A percentile compares a stretch with the other conserved stretches of the same genome.
phyloP scores from a whole-genome alignment of 2,113 vertebrate species.

The Lota lota region DNA sequence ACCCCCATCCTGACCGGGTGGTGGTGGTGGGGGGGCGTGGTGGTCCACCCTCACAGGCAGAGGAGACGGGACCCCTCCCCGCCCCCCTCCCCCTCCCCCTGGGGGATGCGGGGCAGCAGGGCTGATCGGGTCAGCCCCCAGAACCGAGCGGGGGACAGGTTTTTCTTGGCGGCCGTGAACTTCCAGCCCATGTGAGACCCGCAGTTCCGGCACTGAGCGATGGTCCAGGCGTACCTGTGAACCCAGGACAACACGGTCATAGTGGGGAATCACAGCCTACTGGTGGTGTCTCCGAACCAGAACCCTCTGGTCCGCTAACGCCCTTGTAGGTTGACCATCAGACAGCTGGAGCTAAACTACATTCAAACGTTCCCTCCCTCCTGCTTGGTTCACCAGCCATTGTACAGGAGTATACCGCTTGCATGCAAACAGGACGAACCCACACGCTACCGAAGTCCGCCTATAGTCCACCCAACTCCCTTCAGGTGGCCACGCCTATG shows the following conservation, averaged over 20 bases:
- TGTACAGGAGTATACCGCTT: too few relatives aligned
- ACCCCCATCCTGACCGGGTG: conserved; percentile 29
- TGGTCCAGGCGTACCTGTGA: conserved; percentile 91
- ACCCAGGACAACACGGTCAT: background rate
- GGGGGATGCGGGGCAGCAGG: conserved; percentile 89
- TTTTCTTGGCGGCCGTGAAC: conserved; percentile 91
- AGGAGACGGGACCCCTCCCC: conserved; percentile 80
- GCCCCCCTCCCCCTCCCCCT: conserved; percentile 71
- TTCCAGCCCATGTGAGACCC: conserved; percentile 96
- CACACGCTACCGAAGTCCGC: too few relatives aligned
- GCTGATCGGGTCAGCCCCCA: conserved; percentile 96
- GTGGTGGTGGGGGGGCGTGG: conserved; percentile 8
- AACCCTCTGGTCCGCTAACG: too few relatives aligned
- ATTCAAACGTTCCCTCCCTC: too few relatives aligned
- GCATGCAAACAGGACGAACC: too few relatives aligned
- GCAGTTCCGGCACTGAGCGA: conserved; percentile 90
- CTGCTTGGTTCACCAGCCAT: too few relatives aligned
- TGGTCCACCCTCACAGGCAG: conserved; percentile 77
- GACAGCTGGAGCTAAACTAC: too few relatives aligned
- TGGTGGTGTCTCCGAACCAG: too few relatives aligned
- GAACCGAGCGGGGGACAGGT: conserved; percentile 88
- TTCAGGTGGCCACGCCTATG: too few relatives aligned
- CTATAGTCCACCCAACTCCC: too few relatives aligned
- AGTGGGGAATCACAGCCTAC: too few relatives aligned
- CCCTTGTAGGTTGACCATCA: too few relatives aligned